phyloP scores from a whole-genome alignment of 1,140 invertebrate genomes.

The Zaprionus capensis region DNA sequence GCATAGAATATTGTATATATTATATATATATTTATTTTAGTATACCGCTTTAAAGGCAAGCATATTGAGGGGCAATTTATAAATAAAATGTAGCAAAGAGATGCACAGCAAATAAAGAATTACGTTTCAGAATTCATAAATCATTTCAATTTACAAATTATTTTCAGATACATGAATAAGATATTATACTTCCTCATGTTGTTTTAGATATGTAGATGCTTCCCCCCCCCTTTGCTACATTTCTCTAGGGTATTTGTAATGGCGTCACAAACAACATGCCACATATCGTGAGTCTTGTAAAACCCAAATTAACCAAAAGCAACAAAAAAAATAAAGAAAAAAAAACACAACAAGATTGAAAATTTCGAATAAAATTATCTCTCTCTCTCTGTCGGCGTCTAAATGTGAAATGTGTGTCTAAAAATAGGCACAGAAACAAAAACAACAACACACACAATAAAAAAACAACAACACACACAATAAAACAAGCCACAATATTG shows the following conservation, averaged over 20 bases:
- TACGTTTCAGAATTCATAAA: background rate
- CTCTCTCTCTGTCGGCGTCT: constrained; percentile 11
- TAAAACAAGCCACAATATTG: constrained; percentile 13
- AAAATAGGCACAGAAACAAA: constrained; percentile 26
- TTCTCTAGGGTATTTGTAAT: background rate
- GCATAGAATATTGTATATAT: background rate
- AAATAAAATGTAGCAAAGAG: background rate
- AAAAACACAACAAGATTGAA: constrained; percentile 23
- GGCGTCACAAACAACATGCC: constrained; percentile 5
- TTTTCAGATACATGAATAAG: background rate
- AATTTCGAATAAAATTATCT: constrained; percentile 37
- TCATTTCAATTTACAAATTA: background rate
- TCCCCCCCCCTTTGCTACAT: background rate
- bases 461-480: constrained; percentile 11
- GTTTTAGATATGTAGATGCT: background rate
- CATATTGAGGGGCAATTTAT: background rate
- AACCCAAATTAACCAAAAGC: constrained; percentile 30
- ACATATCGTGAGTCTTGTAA: constrained; percentile 35
- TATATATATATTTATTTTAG: too few relatives aligned
- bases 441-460: background rate
- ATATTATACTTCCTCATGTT: background rate
- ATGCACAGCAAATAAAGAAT: background rate
- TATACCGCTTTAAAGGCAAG: background rate
- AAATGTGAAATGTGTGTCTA: constrained; percentile 43
- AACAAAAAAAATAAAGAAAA: background rate